These are phyloP conservation scores for Leptinotarsa undecemlineata DNA, from an alignment of 1,140 invertebrate species.

Conservation along the genomic window DNA sequence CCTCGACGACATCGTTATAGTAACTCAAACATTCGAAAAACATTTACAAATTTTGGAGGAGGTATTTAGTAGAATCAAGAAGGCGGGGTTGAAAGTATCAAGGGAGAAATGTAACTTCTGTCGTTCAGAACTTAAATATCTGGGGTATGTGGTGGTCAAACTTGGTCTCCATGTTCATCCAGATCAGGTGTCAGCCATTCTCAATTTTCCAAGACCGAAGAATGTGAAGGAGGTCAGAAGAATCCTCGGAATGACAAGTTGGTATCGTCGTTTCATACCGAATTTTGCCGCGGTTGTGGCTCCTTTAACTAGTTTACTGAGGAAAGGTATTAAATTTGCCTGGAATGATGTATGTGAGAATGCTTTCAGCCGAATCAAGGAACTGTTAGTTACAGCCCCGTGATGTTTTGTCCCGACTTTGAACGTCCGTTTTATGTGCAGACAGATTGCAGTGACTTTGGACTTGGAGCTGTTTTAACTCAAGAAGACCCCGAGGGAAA, in stretches of 20 bases:
- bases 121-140: background rate
- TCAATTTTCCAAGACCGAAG: background rate
- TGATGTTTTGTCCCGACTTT: conserved; percentile 50
- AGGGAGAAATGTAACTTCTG: conserved; percentile 3
- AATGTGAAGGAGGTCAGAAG: background rate
- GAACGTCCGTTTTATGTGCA: conserved; percentile 37
- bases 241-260: conserved; percentile 3
- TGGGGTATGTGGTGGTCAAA: background rate
- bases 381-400: conserved; percentile 37
- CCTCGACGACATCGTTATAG: conserved; percentile 7
- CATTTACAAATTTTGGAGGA: no score
- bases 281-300: background rate
- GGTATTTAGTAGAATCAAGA: background rate
- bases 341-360: conserved; percentile 19
- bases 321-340: conserved; percentile 30
- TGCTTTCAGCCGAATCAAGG: conserved; percentile 4
- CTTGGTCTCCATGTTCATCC: conserved; percentile 11
- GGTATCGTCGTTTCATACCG: conserved; percentile 22
- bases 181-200: background rate
- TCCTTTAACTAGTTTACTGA: conserved; percentile 44
- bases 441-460: conserved; percentile 35
- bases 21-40: background rate
- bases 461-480: conserved; percentile 19
- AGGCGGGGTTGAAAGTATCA: background rate
- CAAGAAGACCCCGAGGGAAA: conserved; percentile 26